Evolutionary conservation across 2,113 vertebrate genomes (phyloP).

Genomic region (Entomyzon cyanotis): DNA sequence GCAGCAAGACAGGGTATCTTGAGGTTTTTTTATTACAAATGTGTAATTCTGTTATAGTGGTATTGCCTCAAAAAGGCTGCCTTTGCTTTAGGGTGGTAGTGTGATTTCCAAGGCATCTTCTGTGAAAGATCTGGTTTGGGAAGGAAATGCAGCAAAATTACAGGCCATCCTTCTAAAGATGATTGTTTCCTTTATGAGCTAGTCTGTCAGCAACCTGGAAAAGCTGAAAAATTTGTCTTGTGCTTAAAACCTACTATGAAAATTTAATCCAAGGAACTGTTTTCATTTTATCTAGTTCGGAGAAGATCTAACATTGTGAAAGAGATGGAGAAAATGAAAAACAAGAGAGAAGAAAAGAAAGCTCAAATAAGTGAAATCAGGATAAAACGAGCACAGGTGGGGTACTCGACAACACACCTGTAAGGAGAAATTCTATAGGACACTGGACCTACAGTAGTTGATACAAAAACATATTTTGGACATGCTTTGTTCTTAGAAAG

Average conservation of each 20-base stretch:
- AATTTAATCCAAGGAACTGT: neutral
- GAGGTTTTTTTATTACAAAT: neutral
- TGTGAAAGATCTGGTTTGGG: neutral
- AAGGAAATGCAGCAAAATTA: neutral
- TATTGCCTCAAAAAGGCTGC: neutral
- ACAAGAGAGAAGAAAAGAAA: conserved; percentile 82
- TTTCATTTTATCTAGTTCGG: conserved; percentile 68
- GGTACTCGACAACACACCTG: neutral
- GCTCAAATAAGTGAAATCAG: conserved; percentile 79
- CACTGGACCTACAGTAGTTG: neutral
- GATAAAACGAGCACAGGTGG: conserved; percentile 86
- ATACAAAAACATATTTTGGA: neutral
- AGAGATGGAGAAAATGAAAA: conserved; percentile 84
- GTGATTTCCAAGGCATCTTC: neutral
- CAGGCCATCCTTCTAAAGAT: neutral
- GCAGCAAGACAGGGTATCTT: neutral
- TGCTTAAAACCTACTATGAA: neutral
- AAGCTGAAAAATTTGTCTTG: neutral
- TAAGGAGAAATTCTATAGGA: neutral
- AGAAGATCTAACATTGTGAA: conserved; percentile 81
- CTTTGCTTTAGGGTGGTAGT: neutral
- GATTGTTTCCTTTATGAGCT: neutral
- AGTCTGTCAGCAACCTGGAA: neutral
- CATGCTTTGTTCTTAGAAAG: neutral
- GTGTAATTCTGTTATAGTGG: neutral